A percentile compares a stretch with the other conserved stretches of the same genome.
Evolutionary conservation across 2,888 invertebrate species (phyloP).

Genomic region (Luperina testacea): DNA sequence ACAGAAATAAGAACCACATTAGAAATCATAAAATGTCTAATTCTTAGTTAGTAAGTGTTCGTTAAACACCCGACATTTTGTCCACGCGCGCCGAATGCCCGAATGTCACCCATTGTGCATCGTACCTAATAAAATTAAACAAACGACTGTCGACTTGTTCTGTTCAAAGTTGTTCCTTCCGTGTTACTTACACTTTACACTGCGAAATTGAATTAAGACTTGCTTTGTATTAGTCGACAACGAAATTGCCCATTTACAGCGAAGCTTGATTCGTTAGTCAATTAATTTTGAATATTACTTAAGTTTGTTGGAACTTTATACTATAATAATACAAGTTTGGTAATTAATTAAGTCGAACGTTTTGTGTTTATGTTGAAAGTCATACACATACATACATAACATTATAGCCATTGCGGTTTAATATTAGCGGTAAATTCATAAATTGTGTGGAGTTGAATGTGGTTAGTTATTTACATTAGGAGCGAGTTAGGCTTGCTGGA

Average conservation of each 20-base stretch:
- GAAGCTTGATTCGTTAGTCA: conserved; percentile 53
- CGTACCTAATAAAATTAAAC: conserved; percentile 48
- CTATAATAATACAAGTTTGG: conserved; percentile 40
- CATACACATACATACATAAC: background rate
- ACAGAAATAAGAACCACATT: conserved; percentile 73
- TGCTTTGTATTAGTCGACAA: conserved; percentile 56
- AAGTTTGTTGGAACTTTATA: conserved; percentile 57
- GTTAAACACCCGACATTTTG: conserved; percentile 63
- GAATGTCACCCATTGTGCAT: conserved; percentile 46
- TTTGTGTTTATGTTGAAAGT: conserved; percentile 41
- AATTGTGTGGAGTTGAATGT: background rate
- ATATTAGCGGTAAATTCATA: background rate
- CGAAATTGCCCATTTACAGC: conserved; percentile 53
- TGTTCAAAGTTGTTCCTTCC: conserved; percentile 55
- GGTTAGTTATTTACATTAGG: background rate
- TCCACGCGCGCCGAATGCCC: conserved; percentile 30
- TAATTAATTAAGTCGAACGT: conserved; percentile 53
- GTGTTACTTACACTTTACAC: conserved; percentile 63
- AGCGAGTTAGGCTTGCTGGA: background rate
- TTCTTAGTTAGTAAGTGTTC: conserved; percentile 70
- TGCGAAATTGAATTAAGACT: conserved; percentile 66
- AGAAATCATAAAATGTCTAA: conserved; percentile 75
- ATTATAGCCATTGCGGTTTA: conserved; percentile 24
- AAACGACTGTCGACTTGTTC: conserved; percentile 46
- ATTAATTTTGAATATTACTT: conserved; percentile 58